These are phyloP conservation scores for Homarus americanus DNA, from an alignment of 1,140 invertebrate species.

Conservation along the genomic window DNA sequence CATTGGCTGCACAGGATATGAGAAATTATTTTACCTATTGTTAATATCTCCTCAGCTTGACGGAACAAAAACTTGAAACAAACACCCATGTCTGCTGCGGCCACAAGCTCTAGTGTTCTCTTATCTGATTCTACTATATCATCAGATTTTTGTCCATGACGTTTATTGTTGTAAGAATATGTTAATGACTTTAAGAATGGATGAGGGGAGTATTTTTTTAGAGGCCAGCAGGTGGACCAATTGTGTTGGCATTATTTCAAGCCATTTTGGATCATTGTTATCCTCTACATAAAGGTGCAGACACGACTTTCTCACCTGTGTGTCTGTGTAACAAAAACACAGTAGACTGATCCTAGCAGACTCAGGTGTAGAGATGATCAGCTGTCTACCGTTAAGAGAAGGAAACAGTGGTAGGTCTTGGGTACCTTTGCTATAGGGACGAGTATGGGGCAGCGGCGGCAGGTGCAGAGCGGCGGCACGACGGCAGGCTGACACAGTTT, in stretches of 20 bases:
- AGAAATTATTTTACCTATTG: too few species aligned
- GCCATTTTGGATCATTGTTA: background rate
- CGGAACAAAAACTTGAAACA: too few species aligned
- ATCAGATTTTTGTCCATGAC: too few species aligned
- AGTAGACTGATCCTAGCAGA: background rate
- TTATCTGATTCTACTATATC: too few species aligned
- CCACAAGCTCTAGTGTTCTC: too few species aligned
- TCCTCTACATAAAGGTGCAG: background rate
- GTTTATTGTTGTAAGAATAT: too few species aligned
- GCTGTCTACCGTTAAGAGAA: background rate
- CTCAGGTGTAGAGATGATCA: background rate
- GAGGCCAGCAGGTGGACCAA: background rate
- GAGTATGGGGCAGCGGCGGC: background rate
- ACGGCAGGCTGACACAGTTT: conserved; percentile 19
- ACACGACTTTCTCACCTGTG: background rate
- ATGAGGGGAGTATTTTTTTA: background rate
- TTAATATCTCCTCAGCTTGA: too few species aligned
- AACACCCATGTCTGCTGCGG: too few species aligned
- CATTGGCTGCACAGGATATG: too few species aligned
- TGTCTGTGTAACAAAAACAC: background rate
- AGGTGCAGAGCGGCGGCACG: background rate
- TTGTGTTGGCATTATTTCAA: background rate
- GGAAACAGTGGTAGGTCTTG: too few species aligned
- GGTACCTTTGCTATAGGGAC: background rate
- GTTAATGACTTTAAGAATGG: too few species aligned